Base-by-base conservation (phyloP, 1,140 invertebrate species). In the Trachymyrmex septentrionalis region DNA sequence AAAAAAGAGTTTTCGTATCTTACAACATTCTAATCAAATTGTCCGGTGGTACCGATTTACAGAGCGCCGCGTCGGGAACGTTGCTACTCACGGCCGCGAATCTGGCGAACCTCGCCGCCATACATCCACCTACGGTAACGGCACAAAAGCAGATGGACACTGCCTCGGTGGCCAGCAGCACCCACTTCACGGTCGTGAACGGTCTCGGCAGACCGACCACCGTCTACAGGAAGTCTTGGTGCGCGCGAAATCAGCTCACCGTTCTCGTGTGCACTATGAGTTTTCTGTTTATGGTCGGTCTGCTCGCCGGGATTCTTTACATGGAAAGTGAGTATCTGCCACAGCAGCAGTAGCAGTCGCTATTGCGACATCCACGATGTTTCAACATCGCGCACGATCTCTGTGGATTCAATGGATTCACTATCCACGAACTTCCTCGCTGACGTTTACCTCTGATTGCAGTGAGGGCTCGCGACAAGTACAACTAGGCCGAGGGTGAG, bases 171-270 rank as follows among this genome's bases (percentile, higher is more conserved):
- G 97, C 97, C 44, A 98, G 97, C 93, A 98, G 97, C 81, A 98
- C 97, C 78, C 97, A 98, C 94, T 98, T 98, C 93, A 98, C 97
- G 6, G 97, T 98, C 59, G 96, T 98, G 64, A 98, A 98, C 92
- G 97, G 97, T 19, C 96, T 97, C 91, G 96, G 96, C 55, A 96
- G 97, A 94, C 96, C 97, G 63, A 95, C 88, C 77, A 95, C 86
- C 86, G 95, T 91, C 87, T 95, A 94, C 89, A 94, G 93, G 92
- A 96, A 97, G 85, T 97, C 97, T 88, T 97, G 96, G 93, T 98
- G 97, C 94, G 96, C 96, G 89, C 97, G 97, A 76, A 97, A 98
- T 91, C 97, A 97, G 93, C 96, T 98, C 73, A 97, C 97, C 34
- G 97, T 98, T 24, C 96, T 98, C 38, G 97, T 98, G 69, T 96